Evolutionary conservation across 2,797 vertebrate genomes (phyloP).

Genomic region (Xenops minutus): DNA sequence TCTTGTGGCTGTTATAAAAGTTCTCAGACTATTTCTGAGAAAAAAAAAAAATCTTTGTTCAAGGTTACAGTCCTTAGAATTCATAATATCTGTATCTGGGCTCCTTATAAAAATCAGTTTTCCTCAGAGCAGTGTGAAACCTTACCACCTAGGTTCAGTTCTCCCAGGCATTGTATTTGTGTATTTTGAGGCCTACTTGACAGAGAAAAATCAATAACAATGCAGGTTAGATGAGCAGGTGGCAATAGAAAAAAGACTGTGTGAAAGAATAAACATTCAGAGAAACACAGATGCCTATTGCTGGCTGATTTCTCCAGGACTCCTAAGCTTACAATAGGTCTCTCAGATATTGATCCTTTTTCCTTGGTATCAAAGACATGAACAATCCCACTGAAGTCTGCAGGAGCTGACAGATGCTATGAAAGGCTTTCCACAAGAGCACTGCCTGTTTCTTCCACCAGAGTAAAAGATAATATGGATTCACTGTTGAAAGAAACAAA

Average conservation of each 20-base stretch:
- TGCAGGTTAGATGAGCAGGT: not conserved
- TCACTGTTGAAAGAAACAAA: conserved; percentile 1
- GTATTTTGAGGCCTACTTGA: not conserved
- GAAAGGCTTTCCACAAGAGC: conserved; percentile 17
- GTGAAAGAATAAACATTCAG: not conserved
- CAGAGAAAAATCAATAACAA: conserved; percentile 6
- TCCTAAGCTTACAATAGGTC: not conserved
- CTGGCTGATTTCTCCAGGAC: conserved; percentile 6
- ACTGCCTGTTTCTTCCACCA: not conserved
- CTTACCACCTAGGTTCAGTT: not conserved
- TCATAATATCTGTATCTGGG: not conserved
- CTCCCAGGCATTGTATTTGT: not conserved
- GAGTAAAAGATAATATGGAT: not conserved
- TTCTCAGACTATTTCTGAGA: not conserved
- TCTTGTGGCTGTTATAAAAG: not conserved
- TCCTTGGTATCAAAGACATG: conserved; percentile 14
- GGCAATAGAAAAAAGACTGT: not conserved
- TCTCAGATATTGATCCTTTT: conserved; percentile 30
- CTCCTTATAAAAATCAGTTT: not conserved
- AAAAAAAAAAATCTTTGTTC: not conserved
- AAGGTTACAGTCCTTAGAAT: not conserved
- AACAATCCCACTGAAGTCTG: conserved; percentile 18
- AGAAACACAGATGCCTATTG: not conserved
- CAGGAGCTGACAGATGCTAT: not conserved
- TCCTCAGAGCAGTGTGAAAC: not conserved